Percentiles rank a stretch among this genome's conserved stretches.
phyloP scores from a whole-genome alignment of 2,888 invertebrate species.

The Leptothorax acervorum region DNA sequence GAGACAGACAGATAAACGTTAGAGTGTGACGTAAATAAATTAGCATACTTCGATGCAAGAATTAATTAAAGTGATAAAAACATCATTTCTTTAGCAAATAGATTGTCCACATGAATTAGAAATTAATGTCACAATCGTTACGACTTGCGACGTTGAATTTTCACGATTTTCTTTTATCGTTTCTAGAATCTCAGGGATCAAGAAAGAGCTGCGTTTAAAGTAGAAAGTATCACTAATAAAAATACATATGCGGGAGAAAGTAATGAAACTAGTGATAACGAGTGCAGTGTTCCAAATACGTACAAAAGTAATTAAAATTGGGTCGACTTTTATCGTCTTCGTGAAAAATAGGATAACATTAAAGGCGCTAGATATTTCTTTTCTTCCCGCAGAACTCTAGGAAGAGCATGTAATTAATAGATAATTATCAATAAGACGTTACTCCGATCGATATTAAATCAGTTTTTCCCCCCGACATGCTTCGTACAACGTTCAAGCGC shows the following conservation, averaged over 20 bases:
- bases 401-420: constrained; percentile 11
- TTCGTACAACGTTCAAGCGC: neutral
- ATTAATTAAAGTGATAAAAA: neutral
- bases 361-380: neutral
- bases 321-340: neutral
- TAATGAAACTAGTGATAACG: constrained; percentile 22
- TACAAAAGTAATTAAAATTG: constrained; percentile 4
- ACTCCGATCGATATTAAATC: constrained; percentile 12
- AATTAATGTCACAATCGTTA: neutral
- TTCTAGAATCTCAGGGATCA: neutral
- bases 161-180: neutral
- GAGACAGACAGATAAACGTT: neutral
- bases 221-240: neutral
- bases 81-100: neutral
- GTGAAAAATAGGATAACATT: constrained; percentile 10
- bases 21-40: neutral
- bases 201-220: neutral
- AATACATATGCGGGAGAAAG: neutral
- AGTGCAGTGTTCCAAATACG: neutral
- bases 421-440: neutral
- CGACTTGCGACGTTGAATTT: neutral
- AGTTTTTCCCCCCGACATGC: neutral
- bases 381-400: neutral
- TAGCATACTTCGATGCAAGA: neutral
- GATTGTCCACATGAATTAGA: neutral